These are phyloP conservation scores for Cancer borealis DNA, from an alignment of 2,888 invertebrate genomes.

Conservation along the genomic window DNA sequence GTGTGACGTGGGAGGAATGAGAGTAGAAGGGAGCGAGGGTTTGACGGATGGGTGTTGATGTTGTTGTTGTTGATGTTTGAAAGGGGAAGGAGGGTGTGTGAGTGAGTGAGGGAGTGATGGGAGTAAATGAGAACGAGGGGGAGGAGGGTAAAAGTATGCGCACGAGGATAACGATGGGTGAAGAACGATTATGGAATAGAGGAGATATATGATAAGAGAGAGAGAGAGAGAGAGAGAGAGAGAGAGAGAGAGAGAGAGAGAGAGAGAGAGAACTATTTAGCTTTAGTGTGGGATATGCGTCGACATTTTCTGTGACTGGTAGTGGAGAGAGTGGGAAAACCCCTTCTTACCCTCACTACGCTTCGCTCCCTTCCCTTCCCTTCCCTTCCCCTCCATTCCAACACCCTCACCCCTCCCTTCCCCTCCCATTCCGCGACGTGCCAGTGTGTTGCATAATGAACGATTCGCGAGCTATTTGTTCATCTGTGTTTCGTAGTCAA, in stretches of 20 bases:
- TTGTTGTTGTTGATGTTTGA: no score
- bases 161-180: neutral
- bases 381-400: neutral
- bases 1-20: no score
- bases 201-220: neutral
- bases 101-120: neutral
- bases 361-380: neutral
- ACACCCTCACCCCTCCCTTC: neutral
- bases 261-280: neutral
- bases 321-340: neutral
- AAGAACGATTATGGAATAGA: neutral
- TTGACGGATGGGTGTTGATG: no score
- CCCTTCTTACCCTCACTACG: neutral
- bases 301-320: neutral
- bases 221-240: constrained; percentile 31
- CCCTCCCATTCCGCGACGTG: neutral
- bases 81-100: neutral
- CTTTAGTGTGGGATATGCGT: neutral
- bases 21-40: no score
- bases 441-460: neutral
- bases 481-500: neutral
- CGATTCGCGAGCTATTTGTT: neutral
- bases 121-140: neutral
- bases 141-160: neutral
- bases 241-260: constrained; percentile 10